Evolutionary conservation across 2,888 invertebrate species (phyloP).

Genomic region (Aplocera efformata): DNA sequence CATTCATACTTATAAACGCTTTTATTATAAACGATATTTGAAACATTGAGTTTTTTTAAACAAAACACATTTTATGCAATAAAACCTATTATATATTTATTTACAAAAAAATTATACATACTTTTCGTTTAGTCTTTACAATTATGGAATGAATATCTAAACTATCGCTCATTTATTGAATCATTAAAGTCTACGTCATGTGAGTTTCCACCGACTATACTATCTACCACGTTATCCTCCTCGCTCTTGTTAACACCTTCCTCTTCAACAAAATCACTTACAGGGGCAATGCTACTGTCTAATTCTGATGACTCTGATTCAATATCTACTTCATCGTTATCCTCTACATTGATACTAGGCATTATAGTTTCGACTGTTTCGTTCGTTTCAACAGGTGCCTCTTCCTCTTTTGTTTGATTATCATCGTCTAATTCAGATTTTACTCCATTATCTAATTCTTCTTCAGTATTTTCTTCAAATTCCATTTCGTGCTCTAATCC

Average conservation of each 20-base stretch:
- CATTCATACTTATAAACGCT: no score
- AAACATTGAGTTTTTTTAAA: no score
- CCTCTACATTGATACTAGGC: slow-evolving; percentile 1
- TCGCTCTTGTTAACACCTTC: slow-evolving; percentile 22
- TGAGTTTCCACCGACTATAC: slow-evolving; percentile 12
- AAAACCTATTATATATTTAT: no score
- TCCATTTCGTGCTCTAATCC: background rate
- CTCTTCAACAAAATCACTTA: slow-evolving; percentile 8
- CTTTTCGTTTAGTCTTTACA: background rate
- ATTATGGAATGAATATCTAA: slow-evolving; percentile 10
- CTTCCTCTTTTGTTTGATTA: no score
- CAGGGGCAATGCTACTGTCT: slow-evolving; percentile 7
- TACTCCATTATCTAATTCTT: no score
- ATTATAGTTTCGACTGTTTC: slow-evolving; percentile 3
- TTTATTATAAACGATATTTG: no score
- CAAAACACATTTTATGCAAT: no score
- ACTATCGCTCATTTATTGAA: slow-evolving; percentile 16
- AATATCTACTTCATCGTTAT: slow-evolving; percentile 1
- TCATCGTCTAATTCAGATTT: no score
- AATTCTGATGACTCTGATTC: background rate
- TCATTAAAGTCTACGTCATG: slow-evolving; percentile 9
- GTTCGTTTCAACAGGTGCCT: background rate
- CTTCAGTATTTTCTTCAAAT: no score
- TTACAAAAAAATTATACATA: no score
- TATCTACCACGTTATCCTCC: slow-evolving; percentile 40